Base-by-base conservation (phyloP, 2,113 vertebrate genomes). In the Hippocampus abdominalis region DNA sequence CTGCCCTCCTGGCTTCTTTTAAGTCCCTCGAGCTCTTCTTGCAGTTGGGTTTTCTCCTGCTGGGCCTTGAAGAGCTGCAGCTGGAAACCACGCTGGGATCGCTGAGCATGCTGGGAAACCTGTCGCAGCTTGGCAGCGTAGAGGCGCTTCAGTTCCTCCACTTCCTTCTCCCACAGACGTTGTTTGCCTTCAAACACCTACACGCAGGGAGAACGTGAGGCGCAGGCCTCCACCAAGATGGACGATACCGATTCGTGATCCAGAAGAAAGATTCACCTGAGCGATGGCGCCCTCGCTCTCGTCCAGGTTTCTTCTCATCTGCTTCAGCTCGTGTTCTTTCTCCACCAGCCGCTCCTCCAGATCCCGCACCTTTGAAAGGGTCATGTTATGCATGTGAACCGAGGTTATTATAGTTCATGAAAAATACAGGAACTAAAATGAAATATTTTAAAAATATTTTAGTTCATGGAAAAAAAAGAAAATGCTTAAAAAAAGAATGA, bases 121-220 rank as follows among this genome's bases (percentile, higher is more conserved):
- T 99, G 96, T 0, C 95, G 95, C 84, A 99, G 91, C 88, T 96
- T 94, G 23, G 93, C 91, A 46, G 94, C 76, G 4, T 98, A 98
- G 73, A 99, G 92, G 64, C 92, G 93, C 90, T 96, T 98, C 80
- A 99, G 92, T 82, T 99, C 96, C 0, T 95, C 91, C 76, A 99
- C 92, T 83, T 96, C 94, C 0, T 95, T 94, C 92, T 96, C 93
- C 96, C 97, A 98, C 74, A 97, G 88, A 60, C 94, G 93, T 90
- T 98, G 97, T 85, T 97, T 97, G 72, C 95, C 96, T 81, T 98
- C 96, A 68, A 96, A 95, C 7, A 92, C 95, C 97, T 98, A 86
- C 67, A 27, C n/a, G 20, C 2, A 63, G 12, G 4, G 42, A 73
- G 46, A 59, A 71, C 66, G 69, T 62, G 46, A 13, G 48, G 64